Conservation (phyloP, 2,888 invertebrate genomes). For the Meiosimyza decipiens region DNA sequence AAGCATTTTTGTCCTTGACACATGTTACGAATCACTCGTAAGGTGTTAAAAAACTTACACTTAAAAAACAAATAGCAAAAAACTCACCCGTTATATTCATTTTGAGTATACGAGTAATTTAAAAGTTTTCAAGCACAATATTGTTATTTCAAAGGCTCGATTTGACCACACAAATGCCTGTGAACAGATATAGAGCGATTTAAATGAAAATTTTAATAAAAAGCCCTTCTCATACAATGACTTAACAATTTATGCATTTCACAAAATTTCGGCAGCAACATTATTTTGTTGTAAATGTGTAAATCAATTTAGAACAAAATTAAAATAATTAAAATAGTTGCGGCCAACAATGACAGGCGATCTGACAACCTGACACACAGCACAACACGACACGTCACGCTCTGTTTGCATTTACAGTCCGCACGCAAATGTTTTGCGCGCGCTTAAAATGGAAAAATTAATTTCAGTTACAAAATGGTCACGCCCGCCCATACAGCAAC, state of each 20-base stretch:
- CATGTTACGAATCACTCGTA: no score
- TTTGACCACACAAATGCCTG: no score
- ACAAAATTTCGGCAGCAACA: no score
- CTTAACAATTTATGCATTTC: no score
- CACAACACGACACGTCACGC: constrained; percentile 8
- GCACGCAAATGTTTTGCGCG: constrained; percentile 5
- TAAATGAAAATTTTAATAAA: no score
- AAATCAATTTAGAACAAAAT: constrained; percentile 60
- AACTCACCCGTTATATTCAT: not conserved
- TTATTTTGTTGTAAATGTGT: constrained; percentile 48
- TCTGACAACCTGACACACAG: constrained; percentile 23
- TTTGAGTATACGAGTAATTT: no score
- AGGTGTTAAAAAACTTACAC: no score
- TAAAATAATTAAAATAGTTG: constrained; percentile 57
- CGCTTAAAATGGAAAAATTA: constrained; percentile 23
- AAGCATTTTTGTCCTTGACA: no score
- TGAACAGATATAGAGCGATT: no score
- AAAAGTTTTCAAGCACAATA: not conserved
- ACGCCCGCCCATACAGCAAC: not conserved
- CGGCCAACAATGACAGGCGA: constrained; percentile 34
- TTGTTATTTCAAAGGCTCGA: no score
- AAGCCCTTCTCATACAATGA: no score
- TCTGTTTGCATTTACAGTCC: constrained; percentile 22
- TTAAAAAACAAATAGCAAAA: no score
- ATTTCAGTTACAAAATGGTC: constrained; percentile 19